phyloP scores from a whole-genome alignment of 1,140 invertebrate genomes.

The Aphaenogaster ashmeadi region DNA sequence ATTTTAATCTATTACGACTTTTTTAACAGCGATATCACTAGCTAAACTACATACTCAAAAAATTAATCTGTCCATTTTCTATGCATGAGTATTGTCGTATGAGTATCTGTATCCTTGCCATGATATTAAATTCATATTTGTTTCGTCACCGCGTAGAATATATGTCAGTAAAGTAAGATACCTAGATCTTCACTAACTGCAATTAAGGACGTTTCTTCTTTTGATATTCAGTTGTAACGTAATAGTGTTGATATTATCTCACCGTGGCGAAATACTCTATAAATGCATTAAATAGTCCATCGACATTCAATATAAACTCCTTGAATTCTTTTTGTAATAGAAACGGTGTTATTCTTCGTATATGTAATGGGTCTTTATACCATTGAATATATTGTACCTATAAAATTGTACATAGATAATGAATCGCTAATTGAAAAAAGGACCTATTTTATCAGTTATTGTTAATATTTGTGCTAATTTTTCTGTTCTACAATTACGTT shows the following conservation, averaged over 20 bases:
- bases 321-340: background rate
- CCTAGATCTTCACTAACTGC: background rate
- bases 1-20: background rate
- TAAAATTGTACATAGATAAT: background rate
- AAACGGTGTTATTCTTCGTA: conserved; percentile 10
- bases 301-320: background rate
- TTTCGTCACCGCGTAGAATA: background rate
- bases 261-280: conserved; percentile 3
- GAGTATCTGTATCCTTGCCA: background rate
- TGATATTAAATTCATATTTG: background rate
- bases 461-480: background rate
- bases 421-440: background rate
- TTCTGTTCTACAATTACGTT: background rate
- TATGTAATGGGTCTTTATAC: conserved; percentile 3
- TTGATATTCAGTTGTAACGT: background rate
- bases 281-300: background rate
- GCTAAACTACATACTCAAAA: no score
- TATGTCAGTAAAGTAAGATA: conserved; percentile 45
- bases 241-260: background rate
- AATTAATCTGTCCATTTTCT: background rate
- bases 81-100: background rate
- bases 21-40: background rate
- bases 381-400: conserved; percentile 22
- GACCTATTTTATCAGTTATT: background rate
- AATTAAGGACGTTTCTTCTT: background rate